Conservation (phyloP, 2,888 invertebrate species). For the Epinotia bilunana region DNA sequence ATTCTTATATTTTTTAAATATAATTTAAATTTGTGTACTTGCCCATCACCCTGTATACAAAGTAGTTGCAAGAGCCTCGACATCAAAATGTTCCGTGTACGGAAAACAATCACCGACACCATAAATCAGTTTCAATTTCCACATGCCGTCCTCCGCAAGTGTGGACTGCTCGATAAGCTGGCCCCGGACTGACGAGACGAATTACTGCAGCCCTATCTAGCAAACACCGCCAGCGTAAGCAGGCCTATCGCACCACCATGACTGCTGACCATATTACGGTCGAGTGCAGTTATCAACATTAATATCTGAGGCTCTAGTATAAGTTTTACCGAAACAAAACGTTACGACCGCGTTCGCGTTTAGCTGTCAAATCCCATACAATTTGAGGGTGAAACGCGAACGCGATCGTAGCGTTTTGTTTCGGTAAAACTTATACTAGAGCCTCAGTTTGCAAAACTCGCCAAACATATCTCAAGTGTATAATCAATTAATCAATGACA, state of each 20-base stretch:
- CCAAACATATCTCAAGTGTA: background rate
- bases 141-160: conserved; percentile 63
- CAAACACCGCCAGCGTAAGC: conserved; percentile 53
- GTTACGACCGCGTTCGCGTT: no score
- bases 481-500: background rate
- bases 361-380: no score
- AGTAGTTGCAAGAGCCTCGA: background rate
- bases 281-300: background rate
- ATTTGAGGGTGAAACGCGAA: no score
- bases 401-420: no score
- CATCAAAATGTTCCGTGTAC: conserved; percentile 15
- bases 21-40: no score
- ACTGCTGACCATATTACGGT: conserved; percentile 48
- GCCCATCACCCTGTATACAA: background rate
- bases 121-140: conserved; percentile 79
- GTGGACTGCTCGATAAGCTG: conserved; percentile 76
- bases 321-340: no score
- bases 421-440: no score
- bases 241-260: conserved; percentile 53
- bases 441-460: no score
- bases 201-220: conserved; percentile 60
- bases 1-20: no score
- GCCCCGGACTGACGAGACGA: conserved; percentile 68
- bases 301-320: no score
- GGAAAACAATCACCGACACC: conserved; percentile 62